Percentiles rank a stretch among this genome's conserved stretches.
Conservation (phyloP, 2,797 vertebrate species). For the Mormyrus proboscirostris region DNA sequence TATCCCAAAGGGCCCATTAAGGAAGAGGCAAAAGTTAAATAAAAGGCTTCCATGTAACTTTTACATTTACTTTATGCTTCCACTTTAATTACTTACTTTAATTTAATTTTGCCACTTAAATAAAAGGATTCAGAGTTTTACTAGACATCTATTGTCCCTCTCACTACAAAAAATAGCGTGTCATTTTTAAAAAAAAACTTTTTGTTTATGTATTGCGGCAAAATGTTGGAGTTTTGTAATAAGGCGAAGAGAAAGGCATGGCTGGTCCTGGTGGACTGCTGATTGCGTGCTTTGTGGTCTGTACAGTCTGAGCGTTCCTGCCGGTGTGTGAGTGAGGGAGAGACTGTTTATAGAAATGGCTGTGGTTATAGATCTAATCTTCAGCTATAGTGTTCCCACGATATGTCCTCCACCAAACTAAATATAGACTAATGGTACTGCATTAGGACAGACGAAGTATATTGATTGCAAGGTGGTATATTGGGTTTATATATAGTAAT, state of each 20-base stretch:
- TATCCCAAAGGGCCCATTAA: constrained; percentile 37
- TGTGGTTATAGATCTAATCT: constrained; percentile 60
- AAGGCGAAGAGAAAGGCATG: constrained; percentile 30
- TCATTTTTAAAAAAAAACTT: not conserved
- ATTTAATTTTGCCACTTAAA: constrained; percentile 37
- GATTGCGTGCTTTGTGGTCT: constrained; percentile 31
- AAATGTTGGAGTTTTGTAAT: not conserved
- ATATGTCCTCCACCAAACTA: constrained; percentile 46
- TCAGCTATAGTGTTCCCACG: constrained; percentile 45
- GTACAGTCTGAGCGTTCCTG: constrained; percentile 34
- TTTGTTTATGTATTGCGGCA: constrained; percentile 8
- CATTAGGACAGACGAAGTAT: constrained; percentile 33
- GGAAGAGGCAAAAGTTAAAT: constrained; percentile 29
- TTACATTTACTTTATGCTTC: constrained; percentile 24
- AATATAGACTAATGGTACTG: constrained; percentile 54
- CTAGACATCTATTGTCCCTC: constrained; percentile 23
- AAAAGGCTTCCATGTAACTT: constrained; percentile 32
- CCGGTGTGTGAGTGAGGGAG: constrained; percentile 38
- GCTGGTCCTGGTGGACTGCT: constrained; percentile 24
- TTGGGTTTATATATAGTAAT: constrained; percentile 44
- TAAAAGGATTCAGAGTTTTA: not conserved
- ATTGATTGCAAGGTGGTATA: constrained; percentile 26
- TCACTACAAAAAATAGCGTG: constrained; percentile 28
- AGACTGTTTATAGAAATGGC: constrained; percentile 38
- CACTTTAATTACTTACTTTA: constrained; percentile 24